Percentiles rank a stretch among this genome's conserved stretches.
These are phyloP conservation scores for Aphelenchoides fujianensis DNA, from an alignment of 1,140 invertebrate genomes.

Conservation along the genomic window DNA sequence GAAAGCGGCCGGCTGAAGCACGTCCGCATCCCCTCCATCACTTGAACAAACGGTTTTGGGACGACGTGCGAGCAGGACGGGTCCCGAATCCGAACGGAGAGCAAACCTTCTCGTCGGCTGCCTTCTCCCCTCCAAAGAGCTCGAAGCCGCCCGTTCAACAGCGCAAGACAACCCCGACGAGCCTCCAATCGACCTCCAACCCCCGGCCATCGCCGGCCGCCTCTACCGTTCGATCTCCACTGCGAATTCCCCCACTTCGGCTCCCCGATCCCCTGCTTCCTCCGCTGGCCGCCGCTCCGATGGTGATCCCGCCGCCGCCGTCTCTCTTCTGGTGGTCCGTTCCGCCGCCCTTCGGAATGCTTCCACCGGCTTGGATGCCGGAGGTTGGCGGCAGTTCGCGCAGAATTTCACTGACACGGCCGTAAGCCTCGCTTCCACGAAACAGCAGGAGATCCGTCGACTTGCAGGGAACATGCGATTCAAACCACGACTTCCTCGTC, in stretches of 20 bases:
- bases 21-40: background rate
- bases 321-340: background rate
- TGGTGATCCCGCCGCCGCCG: no score
- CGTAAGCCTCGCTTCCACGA: no score
- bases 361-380: no score
- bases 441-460: background rate
- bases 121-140: background rate
- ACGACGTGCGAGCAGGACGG: background rate
- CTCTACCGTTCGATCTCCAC: background rate
- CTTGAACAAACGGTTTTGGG: slow-evolving; percentile 6
- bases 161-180: background rate
- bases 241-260: background rate
- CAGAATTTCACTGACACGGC: no score
- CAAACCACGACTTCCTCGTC: background rate
- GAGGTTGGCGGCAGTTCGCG: no score
- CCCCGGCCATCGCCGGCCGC: background rate
- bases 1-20: background rate
- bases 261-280: background rate
- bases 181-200: background rate
- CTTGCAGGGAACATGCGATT: background rate
- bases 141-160: background rate
- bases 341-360: no score
- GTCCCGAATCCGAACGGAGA: background rate
- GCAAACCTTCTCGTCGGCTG: background rate
- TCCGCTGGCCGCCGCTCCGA: no score